Evolutionary conservation across 30 jellyfish, hydroid and myxozoan genomes (phyloP).

Genomic region (Rhopilema esculentum): DNA sequence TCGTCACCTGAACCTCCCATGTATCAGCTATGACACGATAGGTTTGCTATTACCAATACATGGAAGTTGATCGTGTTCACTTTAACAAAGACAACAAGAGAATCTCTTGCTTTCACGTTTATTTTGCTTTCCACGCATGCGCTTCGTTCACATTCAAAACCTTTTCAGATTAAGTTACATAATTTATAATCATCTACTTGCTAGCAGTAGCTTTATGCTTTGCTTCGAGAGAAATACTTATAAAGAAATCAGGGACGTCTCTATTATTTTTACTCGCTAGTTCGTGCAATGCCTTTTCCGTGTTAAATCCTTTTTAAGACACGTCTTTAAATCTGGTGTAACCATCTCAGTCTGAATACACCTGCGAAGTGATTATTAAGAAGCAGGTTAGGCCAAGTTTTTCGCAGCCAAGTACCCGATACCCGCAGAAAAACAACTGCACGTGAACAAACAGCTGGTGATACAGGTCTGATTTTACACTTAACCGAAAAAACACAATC

Average conservation of each 20-base stretch:
- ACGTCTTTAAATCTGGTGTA: neutral
- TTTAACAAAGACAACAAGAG: too few relatives aligned
- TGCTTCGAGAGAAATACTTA: neutral
- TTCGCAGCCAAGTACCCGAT: conserved; percentile 24
- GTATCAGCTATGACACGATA: too few relatives aligned
- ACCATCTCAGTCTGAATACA: neutral
- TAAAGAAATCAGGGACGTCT: neutral
- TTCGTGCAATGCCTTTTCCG: neutral
- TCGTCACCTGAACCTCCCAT: too few relatives aligned
- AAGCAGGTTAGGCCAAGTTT: conserved; percentile 28
- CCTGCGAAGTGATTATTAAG: conserved; percentile 20
- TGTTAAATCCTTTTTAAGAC: neutral
- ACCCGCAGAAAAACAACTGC: conserved; percentile 65
- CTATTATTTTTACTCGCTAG: neutral
- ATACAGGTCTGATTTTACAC: conserved; percentile 26
- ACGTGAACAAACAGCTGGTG: conserved; percentile 74
- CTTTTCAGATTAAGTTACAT: neutral
- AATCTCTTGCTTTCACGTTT: too few relatives aligned
- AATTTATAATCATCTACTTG: neutral
- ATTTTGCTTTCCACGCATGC: too few relatives aligned
- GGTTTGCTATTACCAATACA: too few relatives aligned
- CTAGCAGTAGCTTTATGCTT: too few relatives aligned
- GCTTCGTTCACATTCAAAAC: too few relatives aligned
- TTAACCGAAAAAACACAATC: conserved; percentile 12
- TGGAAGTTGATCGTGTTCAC: too few relatives aligned